Conservation (phyloP, 53 echinoderm and acorn worm species). For the Holothuria scabra region DNA sequence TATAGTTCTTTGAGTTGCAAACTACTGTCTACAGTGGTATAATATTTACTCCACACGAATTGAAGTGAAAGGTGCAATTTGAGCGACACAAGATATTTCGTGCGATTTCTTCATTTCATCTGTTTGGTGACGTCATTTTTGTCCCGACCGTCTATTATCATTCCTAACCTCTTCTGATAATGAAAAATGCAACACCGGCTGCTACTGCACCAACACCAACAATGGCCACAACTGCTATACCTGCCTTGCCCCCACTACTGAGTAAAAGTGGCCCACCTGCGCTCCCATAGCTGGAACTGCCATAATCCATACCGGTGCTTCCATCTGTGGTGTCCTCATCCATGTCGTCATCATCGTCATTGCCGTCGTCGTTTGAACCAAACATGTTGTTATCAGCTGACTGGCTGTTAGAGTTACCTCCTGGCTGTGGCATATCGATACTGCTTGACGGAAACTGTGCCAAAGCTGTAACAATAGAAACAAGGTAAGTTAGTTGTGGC, state of each 20-base stretch:
- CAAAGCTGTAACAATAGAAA: not conserved
- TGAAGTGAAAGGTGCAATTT: no score
- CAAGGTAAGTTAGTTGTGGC: no score
- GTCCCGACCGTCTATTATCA: no score
- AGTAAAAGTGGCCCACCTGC: constrained; percentile 31
- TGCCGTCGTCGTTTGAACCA: not conserved
- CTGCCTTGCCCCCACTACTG: constrained; percentile 33
- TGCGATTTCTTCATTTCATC: no score
- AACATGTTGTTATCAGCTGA: not conserved
- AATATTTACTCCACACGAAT: no score
- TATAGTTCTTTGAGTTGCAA: no score
- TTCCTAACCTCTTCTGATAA: constrained; percentile 15
- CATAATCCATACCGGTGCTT: not conserved
- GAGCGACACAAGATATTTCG: no score
- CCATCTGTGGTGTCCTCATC: not conserved
- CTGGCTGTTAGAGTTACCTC: constrained; percentile 22
- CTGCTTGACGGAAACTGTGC: constrained; percentile 25
- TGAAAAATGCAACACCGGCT: constrained; percentile 31
- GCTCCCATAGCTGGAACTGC: not conserved
- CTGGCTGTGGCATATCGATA: not conserved
- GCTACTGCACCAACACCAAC: constrained; percentile 19
- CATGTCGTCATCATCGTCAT: constrained; percentile 21
- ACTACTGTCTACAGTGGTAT: no score
- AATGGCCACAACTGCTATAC: constrained; percentile 17
- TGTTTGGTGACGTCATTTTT: not conserved